These are phyloP conservation scores for Drepana falcataria DNA, from an alignment of 2,888 invertebrate genomes.

Conservation along the genomic window DNA sequence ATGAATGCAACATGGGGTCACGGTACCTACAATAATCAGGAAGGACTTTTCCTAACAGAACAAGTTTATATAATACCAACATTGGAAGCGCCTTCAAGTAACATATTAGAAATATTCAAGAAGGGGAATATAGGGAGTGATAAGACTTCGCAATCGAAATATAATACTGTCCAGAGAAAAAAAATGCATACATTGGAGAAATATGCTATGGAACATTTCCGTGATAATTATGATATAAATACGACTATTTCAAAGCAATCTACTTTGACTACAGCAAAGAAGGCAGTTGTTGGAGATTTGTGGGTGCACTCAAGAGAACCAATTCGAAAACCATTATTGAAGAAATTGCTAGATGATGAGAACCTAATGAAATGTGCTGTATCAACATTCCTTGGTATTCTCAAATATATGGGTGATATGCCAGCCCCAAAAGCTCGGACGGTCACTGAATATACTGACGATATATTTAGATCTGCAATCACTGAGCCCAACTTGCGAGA, in stretches of 20 bases:
- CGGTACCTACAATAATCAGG: slow-evolving; percentile 83
- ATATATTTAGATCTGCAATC: slow-evolving; percentile 89
- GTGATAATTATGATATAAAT: slow-evolving; percentile 68
- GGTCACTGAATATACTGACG: slow-evolving; percentile 91
- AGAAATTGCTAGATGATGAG: slow-evolving; percentile 85
- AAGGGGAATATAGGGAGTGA: slow-evolving; percentile 73
- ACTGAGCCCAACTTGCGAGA: slow-evolving; percentile 88
- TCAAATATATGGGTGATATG: slow-evolving; percentile 93
- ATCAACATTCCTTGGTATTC: slow-evolving; percentile 84
- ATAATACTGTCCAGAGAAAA: slow-evolving; percentile 80
- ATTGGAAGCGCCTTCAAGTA: slow-evolving; percentile 83
- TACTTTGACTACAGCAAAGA: slow-evolving; percentile 82
- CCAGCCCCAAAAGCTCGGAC: slow-evolving; percentile 87
- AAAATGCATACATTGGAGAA: slow-evolving; percentile 90
- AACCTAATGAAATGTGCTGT: slow-evolving; percentile 85
- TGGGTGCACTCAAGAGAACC: slow-evolving; percentile 92
- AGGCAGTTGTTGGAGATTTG: slow-evolving; percentile 83
- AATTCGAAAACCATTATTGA: slow-evolving; percentile 88
- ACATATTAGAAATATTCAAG: slow-evolving; percentile 82
- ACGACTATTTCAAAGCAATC: slow-evolving; percentile 81
- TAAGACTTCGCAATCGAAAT: slow-evolving; percentile 63
- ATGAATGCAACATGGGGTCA: slow-evolving; percentile 85
- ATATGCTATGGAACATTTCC: slow-evolving; percentile 90
- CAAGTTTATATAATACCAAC: slow-evolving; percentile 92
- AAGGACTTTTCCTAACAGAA: slow-evolving; percentile 92